Percentiles rank a stretch among this genome's conserved stretches.
Evolutionary conservation across 1,140 invertebrate species (phyloP).

Genomic region (Leptinotarsa texana): DNA sequence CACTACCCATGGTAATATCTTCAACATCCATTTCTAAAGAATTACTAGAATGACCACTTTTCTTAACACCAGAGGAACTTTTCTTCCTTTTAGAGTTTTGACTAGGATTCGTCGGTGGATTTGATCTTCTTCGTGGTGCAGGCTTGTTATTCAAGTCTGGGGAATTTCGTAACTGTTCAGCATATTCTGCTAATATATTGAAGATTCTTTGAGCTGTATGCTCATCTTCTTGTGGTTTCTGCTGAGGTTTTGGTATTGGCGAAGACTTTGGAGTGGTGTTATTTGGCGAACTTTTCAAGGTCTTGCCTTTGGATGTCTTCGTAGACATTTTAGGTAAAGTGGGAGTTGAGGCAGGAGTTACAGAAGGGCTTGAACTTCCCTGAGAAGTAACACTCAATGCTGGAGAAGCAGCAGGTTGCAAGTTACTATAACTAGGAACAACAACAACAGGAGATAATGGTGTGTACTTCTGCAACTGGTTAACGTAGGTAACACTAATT

Average conservation of each 20-base stretch:
- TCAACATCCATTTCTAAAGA: slow-evolving; percentile 60
- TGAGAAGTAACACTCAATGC: slow-evolving; percentile 65
- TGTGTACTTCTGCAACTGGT: slow-evolving; percentile 59
- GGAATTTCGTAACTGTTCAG: slow-evolving; percentile 77
- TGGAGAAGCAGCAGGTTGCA: slow-evolving; percentile 64
- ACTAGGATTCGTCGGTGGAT: slow-evolving; percentile 72
- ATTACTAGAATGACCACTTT: slow-evolving; percentile 47
- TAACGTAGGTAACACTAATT: slow-evolving; percentile 58
- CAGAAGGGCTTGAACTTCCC: slow-evolving; percentile 65
- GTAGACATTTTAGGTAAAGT: slow-evolving; percentile 58
- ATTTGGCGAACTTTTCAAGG: slow-evolving; percentile 33
- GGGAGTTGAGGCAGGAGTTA: slow-evolving; percentile 59
- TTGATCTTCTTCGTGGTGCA: slow-evolving; percentile 72
- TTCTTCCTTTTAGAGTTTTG: slow-evolving; percentile 75
- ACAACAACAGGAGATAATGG: slow-evolving; percentile 64
- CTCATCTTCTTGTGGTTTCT: slow-evolving; percentile 80
- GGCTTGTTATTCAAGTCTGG: slow-evolving; percentile 81
- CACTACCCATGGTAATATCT: slow-evolving; percentile 71
- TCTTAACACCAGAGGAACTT: slow-evolving; percentile 62
- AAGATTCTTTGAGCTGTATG: slow-evolving; percentile 80
- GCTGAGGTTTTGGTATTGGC: slow-evolving; percentile 68
- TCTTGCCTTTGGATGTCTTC: slow-evolving; percentile 62
- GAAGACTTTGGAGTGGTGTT: slow-evolving; percentile 65
- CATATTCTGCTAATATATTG: slow-evolving; percentile 79
- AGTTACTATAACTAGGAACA: slow-evolving; percentile 60